phyloP scores from a whole-genome alignment of 2,888 invertebrate genomes.

The Sisyra terminalis region DNA sequence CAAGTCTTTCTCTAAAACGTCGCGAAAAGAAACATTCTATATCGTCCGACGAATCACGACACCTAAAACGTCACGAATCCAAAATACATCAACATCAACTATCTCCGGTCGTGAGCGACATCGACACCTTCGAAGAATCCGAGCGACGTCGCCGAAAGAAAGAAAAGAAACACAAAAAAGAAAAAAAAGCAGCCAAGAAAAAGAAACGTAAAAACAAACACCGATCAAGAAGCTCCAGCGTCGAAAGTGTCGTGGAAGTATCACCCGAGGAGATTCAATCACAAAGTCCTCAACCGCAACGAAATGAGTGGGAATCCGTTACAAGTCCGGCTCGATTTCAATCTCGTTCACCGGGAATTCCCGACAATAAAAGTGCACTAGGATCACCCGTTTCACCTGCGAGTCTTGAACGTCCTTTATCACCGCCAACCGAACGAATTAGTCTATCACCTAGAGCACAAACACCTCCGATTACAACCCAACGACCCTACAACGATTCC shows the following conservation, averaged over 20 bases:
- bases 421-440: slow-evolving; percentile 22
- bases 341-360: background rate
- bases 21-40: slow-evolving; percentile 26
- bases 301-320: slow-evolving; percentile 34
- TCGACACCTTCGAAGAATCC: slow-evolving; percentile 3
- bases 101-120: slow-evolving; percentile 12
- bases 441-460: slow-evolving; percentile 29
- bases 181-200: slow-evolving; percentile 49
- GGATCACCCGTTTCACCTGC: slow-evolving; percentile 41
- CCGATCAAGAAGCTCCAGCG: slow-evolving; percentile 47
- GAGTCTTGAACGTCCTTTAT: slow-evolving; percentile 24
- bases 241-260: slow-evolving; percentile 45
- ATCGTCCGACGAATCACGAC: slow-evolving; percentile 23
- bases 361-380: slow-evolving; percentile 23
- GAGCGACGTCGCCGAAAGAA: slow-evolving; percentile 44
- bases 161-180: slow-evolving; percentile 55
- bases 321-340: slow-evolving; percentile 24
- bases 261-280: slow-evolving; percentile 23
- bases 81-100: slow-evolving; percentile 20
- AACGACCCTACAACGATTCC: slow-evolving; percentile 29
- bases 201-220: slow-evolving; percentile 49
- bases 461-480: slow-evolving; percentile 24
- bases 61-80: slow-evolving; percentile 9
- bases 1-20: slow-evolving; percentile 16
- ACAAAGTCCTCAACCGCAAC: slow-evolving; percentile 25